Evolutionary conservation across 2,797 vertebrate genomes (phyloP), one percentile per base, ranked within the genome.

Genomic region (Benthosema pterotum): DNA sequence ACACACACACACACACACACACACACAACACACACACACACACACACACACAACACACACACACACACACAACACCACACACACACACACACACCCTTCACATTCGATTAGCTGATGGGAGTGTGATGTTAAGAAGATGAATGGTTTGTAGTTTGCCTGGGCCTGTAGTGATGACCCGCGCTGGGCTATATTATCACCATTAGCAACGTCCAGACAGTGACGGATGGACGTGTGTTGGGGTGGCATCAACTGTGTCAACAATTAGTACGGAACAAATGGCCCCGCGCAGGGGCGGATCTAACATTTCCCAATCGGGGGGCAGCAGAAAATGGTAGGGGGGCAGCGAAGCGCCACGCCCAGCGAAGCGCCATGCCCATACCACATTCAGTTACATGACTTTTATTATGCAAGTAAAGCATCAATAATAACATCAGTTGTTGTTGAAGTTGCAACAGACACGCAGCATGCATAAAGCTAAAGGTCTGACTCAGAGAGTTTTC

Each of bases 161-260:
- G 58, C 77, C 89, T 85, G 71, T 89, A 87, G 80, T 83, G 80
- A 73, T 81, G 80, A 88, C 80, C 85, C 74, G 54, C 78, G 82
- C 70, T 82, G 67, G 60, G 81, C 83, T 72, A 78, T 87, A 88
- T 88, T 84, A 89, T 82, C 80, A 80, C 32, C 80, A 67, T 57
- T 86, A 91, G 87, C 89, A 86, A 87, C 69, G 69, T 74, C 45
- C 63, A 38, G 80, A 86, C 83, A 77, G 71, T 90, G 86, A 91
- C 85, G 77, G 81, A 90, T 90, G 54, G 60, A 72, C 74, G 74
- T 45, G 73, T 68, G 74, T 84, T 84, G 66, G 65, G 76, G 71
- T 78, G 83, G 72, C 75, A 82, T 80, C 79, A 84, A 68, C 75
- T 78, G 66, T 79, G 77, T 85, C 74, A 71, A 82, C 67, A 80